Percentiles rank a stretch among this genome's conserved stretches.
Evolutionary conservation across 2,888 invertebrate species (phyloP).

Genomic region (Euplexia lucipara): DNA sequence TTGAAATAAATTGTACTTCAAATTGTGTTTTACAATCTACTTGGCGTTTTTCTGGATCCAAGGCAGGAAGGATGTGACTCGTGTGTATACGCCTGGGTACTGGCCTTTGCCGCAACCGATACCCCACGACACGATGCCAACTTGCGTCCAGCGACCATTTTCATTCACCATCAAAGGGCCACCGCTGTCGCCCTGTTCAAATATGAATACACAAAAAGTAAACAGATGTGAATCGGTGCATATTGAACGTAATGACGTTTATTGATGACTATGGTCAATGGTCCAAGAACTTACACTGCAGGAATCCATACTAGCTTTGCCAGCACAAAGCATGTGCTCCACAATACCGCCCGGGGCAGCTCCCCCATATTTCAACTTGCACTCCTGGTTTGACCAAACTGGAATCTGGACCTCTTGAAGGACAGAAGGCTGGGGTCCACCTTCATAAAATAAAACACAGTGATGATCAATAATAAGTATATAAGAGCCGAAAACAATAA

Average conservation of each 20-base stretch:
- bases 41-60: constrained; percentile 97
- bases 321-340: constrained; percentile 97
- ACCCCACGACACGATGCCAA: constrained; percentile 97
- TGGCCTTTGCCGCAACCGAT: constrained; percentile 98
- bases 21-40: constrained; percentile 72
- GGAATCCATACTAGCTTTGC: constrained; percentile 95
- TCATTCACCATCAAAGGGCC: constrained; percentile 96
- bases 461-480: constrained; percentile 14
- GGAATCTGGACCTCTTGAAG: constrained; percentile 96
- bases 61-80: constrained; percentile 95
- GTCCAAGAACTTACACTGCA: constrained; percentile 93
- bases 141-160: constrained; percentile 94
- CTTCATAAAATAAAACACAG: constrained; percentile 78
- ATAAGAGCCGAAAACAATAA: not conserved
- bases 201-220: not conserved
- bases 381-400: constrained; percentile 95
- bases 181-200: constrained; percentile 95
- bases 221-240: not conserved
- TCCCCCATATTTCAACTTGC: constrained; percentile 94
- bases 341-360: constrained; percentile 98
- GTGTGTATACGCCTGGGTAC: constrained; percentile 97
- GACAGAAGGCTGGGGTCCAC: constrained; percentile 95
- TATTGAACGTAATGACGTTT: not conserved
- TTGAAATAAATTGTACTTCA: constrained; percentile 8
- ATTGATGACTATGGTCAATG: no score